Percentiles rank a stretch among this genome's conserved stretches.
Evolutionary conservation across 2,888 invertebrate genomes (phyloP).

Genomic region (Auanema sp.): DNA sequence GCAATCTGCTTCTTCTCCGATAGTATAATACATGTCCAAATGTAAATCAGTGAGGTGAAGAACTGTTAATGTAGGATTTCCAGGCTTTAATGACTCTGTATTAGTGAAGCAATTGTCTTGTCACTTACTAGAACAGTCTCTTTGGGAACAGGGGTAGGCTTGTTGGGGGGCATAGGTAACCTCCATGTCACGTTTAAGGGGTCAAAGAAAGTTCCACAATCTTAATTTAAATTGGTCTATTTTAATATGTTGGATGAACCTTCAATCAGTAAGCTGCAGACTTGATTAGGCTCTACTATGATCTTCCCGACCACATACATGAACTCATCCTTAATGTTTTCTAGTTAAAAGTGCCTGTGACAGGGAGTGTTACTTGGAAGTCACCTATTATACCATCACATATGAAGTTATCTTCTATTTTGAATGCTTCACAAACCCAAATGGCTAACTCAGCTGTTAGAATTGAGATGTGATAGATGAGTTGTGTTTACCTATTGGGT

Average conservation of each 20-base stretch:
- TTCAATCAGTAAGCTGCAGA: slow-evolving; percentile 51
- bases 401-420: slow-evolving; percentile 50
- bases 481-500: neutral
- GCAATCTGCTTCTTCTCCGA: slow-evolving; percentile 77
- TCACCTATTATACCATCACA: slow-evolving; percentile 45
- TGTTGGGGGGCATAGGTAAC: slow-evolving; percentile 45
- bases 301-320: slow-evolving; percentile 51
- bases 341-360: no score
- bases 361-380: slow-evolving; percentile 30
- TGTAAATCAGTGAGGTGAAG: slow-evolving; percentile 57
- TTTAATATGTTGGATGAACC: slow-evolving; percentile 12
- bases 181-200: slow-evolving; percentile 48
- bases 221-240: slow-evolving; percentile 14
- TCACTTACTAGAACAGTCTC: slow-evolving; percentile 26
- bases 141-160: slow-evolving; percentile 40
- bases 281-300: slow-evolving; percentile 46
- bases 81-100: slow-evolving; percentile 20
- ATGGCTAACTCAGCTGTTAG: slow-evolving; percentile 29
- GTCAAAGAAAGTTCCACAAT: slow-evolving; percentile 47
- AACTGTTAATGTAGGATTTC: slow-evolving; percentile 44
- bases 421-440: slow-evolving; percentile 43
- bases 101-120: neutral
- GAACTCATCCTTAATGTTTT: slow-evolving; percentile 46
- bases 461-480: no score
- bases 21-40: slow-evolving; percentile 46